Base-by-base conservation (phyloP, 2,797 vertebrate species). In the Myiothlypis coronata region DNA sequence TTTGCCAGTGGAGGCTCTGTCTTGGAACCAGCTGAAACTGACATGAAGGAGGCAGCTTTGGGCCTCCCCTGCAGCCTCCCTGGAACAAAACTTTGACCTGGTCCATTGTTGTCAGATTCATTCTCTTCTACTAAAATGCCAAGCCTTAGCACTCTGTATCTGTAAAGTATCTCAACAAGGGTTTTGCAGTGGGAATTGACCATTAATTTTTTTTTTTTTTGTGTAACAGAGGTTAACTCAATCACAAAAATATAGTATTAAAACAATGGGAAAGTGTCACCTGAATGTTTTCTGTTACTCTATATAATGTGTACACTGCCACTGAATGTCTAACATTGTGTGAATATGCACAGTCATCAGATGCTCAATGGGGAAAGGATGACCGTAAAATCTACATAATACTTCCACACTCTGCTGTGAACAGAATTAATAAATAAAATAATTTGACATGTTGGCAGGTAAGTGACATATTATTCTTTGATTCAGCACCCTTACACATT, bases 1-100 rank as follows among this genome's bases (percentile, higher is more conserved):
- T 67, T 61, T 52, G 37, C 9, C 27, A 85, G 27, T 14, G 47
- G 7, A 0, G 0, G 14, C 7, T 57, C 28, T 11, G 0, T 53
- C 61, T 34, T 17, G 32, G 14, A 89, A 6, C 12, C 8, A 9
- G 18, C 26, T 60, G 55, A 30, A 65, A 4, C 5, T 34, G 30
- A 59, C 27, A 30, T 4, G 6, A 55, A 27, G 19, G 41, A 30
- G 19, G 37, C 35, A 86, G 26, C 7, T 80, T 67, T 24, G 60
- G 37, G 35, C 2, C 28, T 43, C 12, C 15, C 8, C 32, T 79
- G 20, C 9, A 80, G 17, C 15, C 46, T 72, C 34, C 15, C 28
- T 46, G 37, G n/a, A 70, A 37, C 15, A 65, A 53, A 71, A 83
- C 8, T 14, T 68, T 82, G 47, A 6, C 9, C 7, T 8, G 17